Base-by-base conservation (phyloP, 2,113 vertebrate genomes). In the Clinocottus analis region DNA sequence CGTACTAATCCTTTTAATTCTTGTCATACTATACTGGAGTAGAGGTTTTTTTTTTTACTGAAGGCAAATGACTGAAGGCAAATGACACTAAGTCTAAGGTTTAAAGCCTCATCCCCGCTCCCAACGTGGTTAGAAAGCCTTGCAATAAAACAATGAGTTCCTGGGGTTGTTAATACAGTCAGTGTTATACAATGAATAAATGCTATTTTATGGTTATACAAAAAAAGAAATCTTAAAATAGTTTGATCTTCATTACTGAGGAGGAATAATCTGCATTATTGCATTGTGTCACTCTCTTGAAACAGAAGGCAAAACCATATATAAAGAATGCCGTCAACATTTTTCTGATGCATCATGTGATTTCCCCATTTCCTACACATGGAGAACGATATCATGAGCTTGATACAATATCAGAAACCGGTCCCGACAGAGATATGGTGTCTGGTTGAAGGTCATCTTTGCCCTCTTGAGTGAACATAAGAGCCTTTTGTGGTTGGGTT, bases 401-500 rank as follows among this genome's bases (percentile, higher is more conserved):
- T 47, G 49, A 82, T 85, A 89, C 79, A 86, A 91, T 89, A 91
- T 92, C 87, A 91, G 89, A 92, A 90, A 69, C 64, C 67, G n/a
- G 74, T 79, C 81, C 84, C 88, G 25, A 29, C 55, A 78, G 85
- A 87, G 89, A 88, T 90, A 87, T 87, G 86, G 91, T 91, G 89
- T 90, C 91, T 61, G 83, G 25, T 23, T 92, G 93, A 94, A 93
- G 93, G 93, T 94, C 91, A 91, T 79, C 85, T 13, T 72, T 49
- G 67, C 75, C 75, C 87, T 87, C 81, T 72, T 68, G 86, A 87
- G 91, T 86, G 88, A 93, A 92, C 90, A 87, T 89, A 89, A 91
- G 91, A 93, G 89, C 90, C 82, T 86, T 90, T 90, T 94, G 93
- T 91, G 93, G 93, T 93, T 35, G 89, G 87, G 86, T 90, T 93